These are phyloP conservation scores for Siniperca knerii DNA, from an alignment of 2,113 vertebrate genomes.

Conservation along the genomic window DNA sequence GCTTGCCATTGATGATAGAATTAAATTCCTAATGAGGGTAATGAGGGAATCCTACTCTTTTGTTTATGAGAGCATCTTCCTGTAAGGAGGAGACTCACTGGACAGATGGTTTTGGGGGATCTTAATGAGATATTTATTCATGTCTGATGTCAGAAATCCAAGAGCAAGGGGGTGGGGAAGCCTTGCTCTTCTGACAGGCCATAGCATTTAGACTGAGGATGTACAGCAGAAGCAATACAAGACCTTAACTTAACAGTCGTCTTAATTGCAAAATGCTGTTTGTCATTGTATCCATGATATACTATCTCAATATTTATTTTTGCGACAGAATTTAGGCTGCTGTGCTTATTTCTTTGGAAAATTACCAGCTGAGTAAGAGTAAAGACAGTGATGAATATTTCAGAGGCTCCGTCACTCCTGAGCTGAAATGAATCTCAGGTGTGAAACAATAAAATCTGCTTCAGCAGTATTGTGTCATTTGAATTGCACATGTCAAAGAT, in stretches of 20 bases:
- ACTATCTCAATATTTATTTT: background rate
- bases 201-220: constrained; percentile 25
- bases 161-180: constrained; percentile 22
- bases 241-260: background rate
- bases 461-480: constrained; percentile 6
- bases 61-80: constrained; percentile 59
- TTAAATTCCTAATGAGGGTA: constrained; percentile 56
- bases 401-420: constrained; percentile 39
- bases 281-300: background rate
- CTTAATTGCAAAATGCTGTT: background rate
- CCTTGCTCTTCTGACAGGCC: constrained; percentile 15
- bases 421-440: constrained; percentile 51
- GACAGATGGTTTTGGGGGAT: constrained; percentile 80
- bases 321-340: background rate
- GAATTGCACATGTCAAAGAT: constrained; percentile 8
- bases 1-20: constrained; percentile 26
- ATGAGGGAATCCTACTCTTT: constrained; percentile 71
- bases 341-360: constrained; percentile 20
- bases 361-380: constrained; percentile 33
- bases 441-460: constrained; percentile 56
- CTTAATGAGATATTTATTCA: constrained; percentile 79
- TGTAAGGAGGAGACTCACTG: constrained; percentile 60
- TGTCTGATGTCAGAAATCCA: constrained; percentile 76
- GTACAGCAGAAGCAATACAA: constrained; percentile 9
- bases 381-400: constrained; percentile 73